These are phyloP conservation scores for Perithous albicinctus DNA, from an alignment of 2,888 invertebrate species.

Conservation along the genomic window DNA sequence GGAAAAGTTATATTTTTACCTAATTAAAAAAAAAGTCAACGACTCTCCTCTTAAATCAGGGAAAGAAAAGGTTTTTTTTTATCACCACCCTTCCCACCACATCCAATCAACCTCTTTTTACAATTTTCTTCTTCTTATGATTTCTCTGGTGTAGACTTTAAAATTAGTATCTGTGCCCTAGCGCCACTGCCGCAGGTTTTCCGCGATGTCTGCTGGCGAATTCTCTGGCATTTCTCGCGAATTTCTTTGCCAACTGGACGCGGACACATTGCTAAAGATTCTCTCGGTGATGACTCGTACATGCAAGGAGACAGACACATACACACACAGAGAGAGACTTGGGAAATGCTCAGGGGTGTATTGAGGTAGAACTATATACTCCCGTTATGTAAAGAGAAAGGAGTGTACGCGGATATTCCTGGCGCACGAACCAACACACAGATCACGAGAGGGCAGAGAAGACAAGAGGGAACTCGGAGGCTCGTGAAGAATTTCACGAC, in stretches of 20 bases:
- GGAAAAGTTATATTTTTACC: no score
- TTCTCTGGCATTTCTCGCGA: slow-evolving; percentile 70
- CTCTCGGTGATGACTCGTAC: background rate
- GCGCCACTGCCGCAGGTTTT: slow-evolving; percentile 49
- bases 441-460: slow-evolving; percentile 16
- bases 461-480: slow-evolving; percentile 7
- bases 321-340: slow-evolving; percentile 10
- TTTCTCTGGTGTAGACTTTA: slow-evolving; percentile 36
- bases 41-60: no score
- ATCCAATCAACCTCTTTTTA: background rate
- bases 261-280: slow-evolving; percentile 28
- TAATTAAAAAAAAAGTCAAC: no score
- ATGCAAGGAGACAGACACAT: background rate
- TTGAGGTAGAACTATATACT: slow-evolving; percentile 14
- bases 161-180: slow-evolving; percentile 59
- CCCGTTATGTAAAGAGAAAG: slow-evolving; percentile 66
- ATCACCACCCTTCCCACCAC: background rate
- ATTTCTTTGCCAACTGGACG: slow-evolving; percentile 70
- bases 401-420: slow-evolving; percentile 51
- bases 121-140: background rate
- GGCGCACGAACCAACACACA: slow-evolving; percentile 44
- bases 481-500: slow-evolving; percentile 59
- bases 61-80: slow-evolving; percentile 9
- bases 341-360: background rate
- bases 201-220: slow-evolving; percentile 61